phyloP scores from a whole-genome alignment of 2,888 invertebrate species.

The Ceriagrion tenellum region DNA sequence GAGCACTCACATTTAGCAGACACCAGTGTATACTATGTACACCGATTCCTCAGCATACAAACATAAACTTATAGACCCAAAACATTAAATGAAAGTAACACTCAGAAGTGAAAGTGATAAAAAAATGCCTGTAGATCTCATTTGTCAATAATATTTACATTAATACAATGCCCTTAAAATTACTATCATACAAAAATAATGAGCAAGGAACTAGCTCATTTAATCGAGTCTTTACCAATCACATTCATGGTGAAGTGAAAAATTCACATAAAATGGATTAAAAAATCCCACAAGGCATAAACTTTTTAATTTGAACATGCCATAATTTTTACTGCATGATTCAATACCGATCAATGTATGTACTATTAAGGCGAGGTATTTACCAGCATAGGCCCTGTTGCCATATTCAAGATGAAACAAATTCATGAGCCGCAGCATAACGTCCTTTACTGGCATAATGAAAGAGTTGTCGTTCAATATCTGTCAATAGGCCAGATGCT shows the following conservation, averaged over 20 bases:
- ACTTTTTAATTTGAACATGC: not conserved
- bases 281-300: not conserved
- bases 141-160: too few species aligned
- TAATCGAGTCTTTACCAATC: too few species aligned
- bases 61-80: too few species aligned
- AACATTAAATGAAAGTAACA: too few species aligned
- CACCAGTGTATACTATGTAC: too few species aligned
- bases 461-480: constrained; percentile 81
- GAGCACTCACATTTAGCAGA: too few species aligned
- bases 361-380: not conserved
- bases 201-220: too few species aligned
- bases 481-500: constrained; percentile 93
- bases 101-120: too few species aligned
- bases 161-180: too few species aligned
- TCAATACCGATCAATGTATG: not conserved
- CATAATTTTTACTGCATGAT: not conserved
- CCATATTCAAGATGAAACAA: not conserved
- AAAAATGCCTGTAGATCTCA: too few species aligned
- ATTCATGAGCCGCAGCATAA: constrained; percentile 60
- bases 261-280: not conserved
- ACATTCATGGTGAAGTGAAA: not conserved
- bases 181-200: too few species aligned
- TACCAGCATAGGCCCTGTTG: not conserved
- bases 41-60: too few species aligned
- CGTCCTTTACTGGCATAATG: constrained; percentile 60